A percentile compares a stretch with the other conserved stretches of the same genome.
These are phyloP conservation scores for Pseudobourletiella spinata DNA, from an alignment of 1,140 invertebrate species.

Conservation along the genomic window DNA sequence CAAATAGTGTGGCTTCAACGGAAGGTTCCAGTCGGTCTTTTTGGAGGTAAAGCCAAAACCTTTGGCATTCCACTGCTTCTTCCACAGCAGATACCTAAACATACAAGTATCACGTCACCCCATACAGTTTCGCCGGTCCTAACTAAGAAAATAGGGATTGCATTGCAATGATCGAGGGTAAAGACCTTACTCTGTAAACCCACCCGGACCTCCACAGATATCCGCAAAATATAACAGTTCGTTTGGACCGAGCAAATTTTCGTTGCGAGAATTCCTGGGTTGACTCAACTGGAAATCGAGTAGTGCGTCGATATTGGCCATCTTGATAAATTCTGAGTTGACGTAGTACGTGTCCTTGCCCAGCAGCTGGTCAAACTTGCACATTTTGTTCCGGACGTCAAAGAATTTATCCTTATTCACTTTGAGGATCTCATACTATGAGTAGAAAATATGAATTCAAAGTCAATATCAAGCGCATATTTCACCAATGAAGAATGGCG, in stretches of 20 bases:
- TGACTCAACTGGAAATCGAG: slow-evolving; percentile 87
- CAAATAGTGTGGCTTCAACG: slow-evolving; percentile 60
- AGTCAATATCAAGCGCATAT: too few relatives aligned
- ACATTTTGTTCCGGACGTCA: background rate
- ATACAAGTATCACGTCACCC: slow-evolving; percentile 47
- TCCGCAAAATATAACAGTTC: slow-evolving; percentile 87
- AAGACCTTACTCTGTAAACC: slow-evolving; percentile 51
- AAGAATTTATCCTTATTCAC: background rate
- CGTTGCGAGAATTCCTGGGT: slow-evolving; percentile 44
- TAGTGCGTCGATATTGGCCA: slow-evolving; percentile 92
- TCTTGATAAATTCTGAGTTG: slow-evolving; percentile 58
- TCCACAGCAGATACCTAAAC: slow-evolving; percentile 88
- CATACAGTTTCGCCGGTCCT: too few relatives aligned
- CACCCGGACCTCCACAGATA: slow-evolving; percentile 94
- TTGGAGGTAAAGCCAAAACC: slow-evolving; percentile 91
- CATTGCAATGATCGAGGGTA: too few relatives aligned
- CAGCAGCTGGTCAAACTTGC: background rate
- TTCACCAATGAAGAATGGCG: too few relatives aligned
- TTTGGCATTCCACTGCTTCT: slow-evolving; percentile 75
- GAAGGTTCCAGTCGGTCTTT: slow-evolving; percentile 86
- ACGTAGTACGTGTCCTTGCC: background rate
- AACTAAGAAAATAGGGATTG: background rate
- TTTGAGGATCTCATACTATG: background rate
- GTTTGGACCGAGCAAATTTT: slow-evolving; percentile 41
- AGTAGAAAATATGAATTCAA: background rate